Base-by-base conservation (phyloP, 2,113 vertebrate species). In the Mesitornis unicolor region DNA sequence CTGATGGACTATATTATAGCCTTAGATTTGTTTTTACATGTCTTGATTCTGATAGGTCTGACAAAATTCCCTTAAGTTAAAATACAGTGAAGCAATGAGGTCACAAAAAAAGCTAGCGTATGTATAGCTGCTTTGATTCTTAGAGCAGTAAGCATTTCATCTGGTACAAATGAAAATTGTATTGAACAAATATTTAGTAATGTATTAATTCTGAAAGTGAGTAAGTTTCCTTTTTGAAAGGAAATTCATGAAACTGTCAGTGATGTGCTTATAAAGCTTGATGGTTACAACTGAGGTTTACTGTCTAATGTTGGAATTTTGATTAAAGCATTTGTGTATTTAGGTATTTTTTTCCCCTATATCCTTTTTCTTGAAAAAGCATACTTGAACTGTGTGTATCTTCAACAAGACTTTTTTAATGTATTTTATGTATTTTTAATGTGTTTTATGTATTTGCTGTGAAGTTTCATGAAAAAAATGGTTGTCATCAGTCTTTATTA, bases 51-150 rank as follows among this genome's bases (percentile, higher is more conserved):
- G 47, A 75, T 35, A 40, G 8, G 4, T 82, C 18, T 74, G 36
- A 82, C 18, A 61, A 84, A 92, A 93, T 87, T 81, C 19, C 35
- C 16, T 74, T n/a, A 33, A 45, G 45, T 61, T 70, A 40, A 93
- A 95, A 70, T 51, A n/a, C 25, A 43, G 12, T 45, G 50, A 93
- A 65, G 40, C 22, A 93, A 65, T 15, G 15, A 70, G 45, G 14
- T 35, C 33, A 59, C 0, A 0, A 70, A 60, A 40, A 69, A 67
- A 11, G 2, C 28, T 33, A 29, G 13, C 7, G 21, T 40, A 7
- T 40, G 3, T 71, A 69, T 73, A 83, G 51, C 0, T 4, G 7
- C 17, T 76, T 60, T 80, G 11, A 3, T 76, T 92, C 40, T 63
- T 70, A 54, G 12, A 74, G n/a, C 13, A 81, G 13, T 35, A 80